Evolutionary conservation across 2,113 vertebrate genomes (phyloP), one percentile per base, ranked within the genome.

Genomic region (Vanacampus margaritifer): DNA sequence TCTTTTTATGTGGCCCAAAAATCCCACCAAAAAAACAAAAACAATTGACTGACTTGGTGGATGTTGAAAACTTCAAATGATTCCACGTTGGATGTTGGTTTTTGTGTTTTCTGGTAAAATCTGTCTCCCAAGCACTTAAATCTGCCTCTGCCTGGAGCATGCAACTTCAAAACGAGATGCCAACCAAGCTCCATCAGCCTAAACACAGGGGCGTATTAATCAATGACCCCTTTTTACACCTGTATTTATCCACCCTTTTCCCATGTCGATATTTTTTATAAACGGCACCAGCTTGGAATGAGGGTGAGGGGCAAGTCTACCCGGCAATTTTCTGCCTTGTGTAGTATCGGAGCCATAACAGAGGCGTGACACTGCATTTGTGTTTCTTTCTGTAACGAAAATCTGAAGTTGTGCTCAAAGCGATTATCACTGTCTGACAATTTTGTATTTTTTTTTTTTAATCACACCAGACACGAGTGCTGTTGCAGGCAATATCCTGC

Each of bases 61-160:
- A 75, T 35, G 28, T 74, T 79, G 36, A 65, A 68, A 70, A 69
- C 69, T 85, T 86, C 46, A 71, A 69, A 83, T 83, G 67, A 84
- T 83, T 86, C 79, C 79, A 80, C 75, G n/a, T 70, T 68, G 77
- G n/a, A 75, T 76, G 59, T 81, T 81, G 67, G 24, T 35, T 64
- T n/a, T 71, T 74, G 45, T 85, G 41, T 72, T 81, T 81, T 71
- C 10, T 71, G 35, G 53, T 14, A 71, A 68, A 63, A 63, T 74
- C 73, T 79, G 67, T 77, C 56, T 10, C 57, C 26, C 28, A 71
- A 62, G 54, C 72, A 75, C 70, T 84, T 71, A 59, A 61, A 79
- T 76, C 35, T 41, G 9, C 10, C 13, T 23, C n/a, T 53, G 51
- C 23, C 51, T 26, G 51, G 23, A 53, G 51, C 51, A 53, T 21